These are phyloP conservation scores for Thrips palmi DNA, from an alignment of 1,140 invertebrate species.

Conservation along the genomic window DNA sequence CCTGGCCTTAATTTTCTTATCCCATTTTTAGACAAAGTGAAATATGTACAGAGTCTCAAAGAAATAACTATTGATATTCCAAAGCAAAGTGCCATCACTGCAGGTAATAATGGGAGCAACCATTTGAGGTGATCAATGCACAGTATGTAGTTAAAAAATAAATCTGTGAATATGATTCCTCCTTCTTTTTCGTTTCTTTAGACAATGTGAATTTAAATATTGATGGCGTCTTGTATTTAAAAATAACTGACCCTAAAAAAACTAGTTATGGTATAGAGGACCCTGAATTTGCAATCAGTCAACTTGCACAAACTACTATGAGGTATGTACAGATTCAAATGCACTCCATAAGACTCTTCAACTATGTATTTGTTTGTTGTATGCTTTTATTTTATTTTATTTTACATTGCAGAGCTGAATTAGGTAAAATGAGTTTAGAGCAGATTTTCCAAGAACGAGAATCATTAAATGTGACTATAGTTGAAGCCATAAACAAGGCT, in stretches of 20 bases:
- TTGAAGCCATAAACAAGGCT: conserved; percentile 94
- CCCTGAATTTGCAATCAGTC: conserved; percentile 97
- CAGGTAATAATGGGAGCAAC: conserved; percentile 28
- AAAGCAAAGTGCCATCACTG: conserved; percentile 93
- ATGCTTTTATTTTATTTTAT: background rate
- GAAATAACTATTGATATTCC: conserved; percentile 99
- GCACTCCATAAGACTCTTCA: background rate
- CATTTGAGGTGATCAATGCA: too few species aligned
- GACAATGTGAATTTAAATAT: conserved; percentile 95
- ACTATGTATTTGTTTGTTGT: too few species aligned
- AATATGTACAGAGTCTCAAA: conserved; percentile 97
- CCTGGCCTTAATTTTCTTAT: conserved; percentile 89
- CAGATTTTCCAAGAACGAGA: conserved; percentile 95
- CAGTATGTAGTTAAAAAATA: too few species aligned
- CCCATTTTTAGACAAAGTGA: conserved; percentile 83
- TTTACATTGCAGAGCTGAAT: conserved; percentile 50
- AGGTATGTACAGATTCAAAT: conserved; percentile 24
- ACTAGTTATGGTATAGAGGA: conserved; percentile 98
- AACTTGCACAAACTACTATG: conserved; percentile 98
- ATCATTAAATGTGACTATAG: conserved; percentile 87
- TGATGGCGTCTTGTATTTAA: conserved; percentile 93
- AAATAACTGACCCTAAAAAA: conserved; percentile 81
- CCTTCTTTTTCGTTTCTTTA: conserved; percentile 18
- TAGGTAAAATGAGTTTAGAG: conserved; percentile 96
- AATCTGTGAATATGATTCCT: background rate